Evolutionary conservation across 2,888 invertebrate species (phyloP), one percentile per base, ranked within the genome.

Genomic region (Arrhopalites spinosus): DNA sequence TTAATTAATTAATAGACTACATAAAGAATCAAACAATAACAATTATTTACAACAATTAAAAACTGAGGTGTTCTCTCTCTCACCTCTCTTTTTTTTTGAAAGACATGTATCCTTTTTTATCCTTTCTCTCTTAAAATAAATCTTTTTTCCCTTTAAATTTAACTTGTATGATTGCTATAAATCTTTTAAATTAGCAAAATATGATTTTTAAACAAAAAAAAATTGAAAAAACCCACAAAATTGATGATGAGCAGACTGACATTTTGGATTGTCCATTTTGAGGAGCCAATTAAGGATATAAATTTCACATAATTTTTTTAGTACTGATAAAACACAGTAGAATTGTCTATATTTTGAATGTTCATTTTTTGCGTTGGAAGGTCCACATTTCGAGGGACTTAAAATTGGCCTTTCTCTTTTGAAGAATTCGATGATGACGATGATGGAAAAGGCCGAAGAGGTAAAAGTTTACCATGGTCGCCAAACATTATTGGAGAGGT

Each of bases 381-480:
- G 25, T 59, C 13, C 25, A 59, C 13, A 53, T 23, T 53, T 20
- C 23, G 50, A 20, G 20, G 23, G n/a, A 5, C 53, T 66, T 66
- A n/a, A 66, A n/a, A 29, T 27, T n/a, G 25, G 13, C 43, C 47
- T 36, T 66, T 66, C 36, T 30, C 66, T 20, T n/a, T 66, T 29
- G 66, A 66, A 17, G 20, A 11, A 11, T 30, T 63, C 11, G 25
- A 15, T n/a, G 63, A n/a, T 56, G 53, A 2, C 23, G 20, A 20
- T 56, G n/a, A 20, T 56, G 1, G 59, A 1, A 25, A 1, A 59
- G 25, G 27, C 20, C n/a, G n/a, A n/a, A n/a, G n/a, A n/a, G n/a
- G n/a, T n/a, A n/a, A n/a, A n/a, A n/a, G n/a, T 64, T 81, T 78
- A 83, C 83, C 83, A 83, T 30, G 83, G 83, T 74, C 83, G 77